Base-by-base conservation (phyloP, 2,797 vertebrate genomes). In the Miichthys miiuy region DNA sequence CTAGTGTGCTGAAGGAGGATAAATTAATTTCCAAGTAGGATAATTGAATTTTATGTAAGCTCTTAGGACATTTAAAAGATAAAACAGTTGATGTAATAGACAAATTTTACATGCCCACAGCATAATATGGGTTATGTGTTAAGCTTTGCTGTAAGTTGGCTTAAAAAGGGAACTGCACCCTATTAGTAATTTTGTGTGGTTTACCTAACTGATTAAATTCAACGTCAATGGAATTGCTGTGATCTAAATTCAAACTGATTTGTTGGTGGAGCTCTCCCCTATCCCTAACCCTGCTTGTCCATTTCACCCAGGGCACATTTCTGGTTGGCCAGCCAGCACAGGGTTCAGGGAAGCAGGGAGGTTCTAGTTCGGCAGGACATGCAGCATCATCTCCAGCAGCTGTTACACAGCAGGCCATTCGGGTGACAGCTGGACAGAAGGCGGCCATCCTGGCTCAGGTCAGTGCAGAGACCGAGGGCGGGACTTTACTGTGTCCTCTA, bases 371-470 rank as follows among this genome's bases (percentile, higher is more conserved):
- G 2, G 89, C 96, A 10, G 93, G 95, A 83, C 96, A 97, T 56
- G 92, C 96, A 20, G 90, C 93, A 63, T 84, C 97, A 51, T 94
- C 97, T 79, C 93, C 96, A 46, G 76, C 96, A n/a, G 92, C 95
- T 74, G 95, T 95, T 80, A 96, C 95, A 25, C 97, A 98, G 90
- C 96, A 96, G 88, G 95, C 97, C 13, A 91, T 99, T 12, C 97
- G 99, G 87, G 97, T 99, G 76, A 98, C 97, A 77, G 96, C 97
- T 44, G 97, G 98, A 80, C 98, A 98, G 91, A 99, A 99, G 90
- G 97, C 97, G 0, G 96, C 97, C 82, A 95, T 99, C n/a, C 93
- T 99, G 90, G 96, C 98, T 83, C 98, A 99, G 97, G 98, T 99
- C 91, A 91, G 90, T 85, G 14, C 47, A 20, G 11, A 51, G 20